phyloP scores from a whole-genome alignment of 2,888 invertebrate genomes.

The Shargacucullia verbasci region DNA sequence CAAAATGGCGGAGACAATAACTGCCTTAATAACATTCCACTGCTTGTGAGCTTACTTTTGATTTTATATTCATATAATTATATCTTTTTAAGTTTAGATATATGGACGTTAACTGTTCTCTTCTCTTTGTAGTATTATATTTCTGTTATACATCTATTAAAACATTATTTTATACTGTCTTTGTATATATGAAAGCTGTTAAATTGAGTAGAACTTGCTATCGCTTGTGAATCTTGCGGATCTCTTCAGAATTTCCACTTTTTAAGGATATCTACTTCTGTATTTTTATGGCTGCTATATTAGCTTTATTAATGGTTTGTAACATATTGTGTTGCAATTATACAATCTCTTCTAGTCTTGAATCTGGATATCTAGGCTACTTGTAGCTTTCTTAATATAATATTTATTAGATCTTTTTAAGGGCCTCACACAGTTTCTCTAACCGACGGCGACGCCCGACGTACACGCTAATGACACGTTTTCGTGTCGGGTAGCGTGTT shows the following conservation, averaged over 20 bases:
- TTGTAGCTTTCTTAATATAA: background rate
- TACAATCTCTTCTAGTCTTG: slow-evolving; percentile 37
- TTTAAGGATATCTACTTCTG: too few species aligned
- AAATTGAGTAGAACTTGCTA: background rate
- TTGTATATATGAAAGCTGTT: background rate
- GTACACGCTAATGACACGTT: too few species aligned
- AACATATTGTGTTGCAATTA: slow-evolving; percentile 18
- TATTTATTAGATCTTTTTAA: too few species aligned
- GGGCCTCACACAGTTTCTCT: too few species aligned
- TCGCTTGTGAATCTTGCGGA: too few species aligned
- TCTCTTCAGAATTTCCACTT: too few species aligned
- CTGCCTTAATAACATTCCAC: slow-evolving; percentile 33
- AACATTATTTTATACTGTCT: background rate
- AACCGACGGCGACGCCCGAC: too few species aligned
- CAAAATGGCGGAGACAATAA: slow-evolving; percentile 11
- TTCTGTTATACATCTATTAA: background rate
- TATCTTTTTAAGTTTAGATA: slow-evolving; percentile 2
- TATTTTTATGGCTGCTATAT: too few species aligned
- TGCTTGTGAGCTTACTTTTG: slow-evolving; percentile 13
- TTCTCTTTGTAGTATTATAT: background rate
- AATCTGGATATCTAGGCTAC: slow-evolving; percentile 1
- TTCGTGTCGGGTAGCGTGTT: too few species aligned
- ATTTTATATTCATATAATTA: slow-evolving; percentile 6
- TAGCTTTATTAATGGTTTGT: too few species aligned
- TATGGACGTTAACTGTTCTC: background rate